A percentile compares a stretch with the other conserved stretches of the same genome.
These are phyloP conservation scores for Petrolisthes manimaculis DNA, from an alignment of 2,888 invertebrate species.

Conservation along the genomic window DNA sequence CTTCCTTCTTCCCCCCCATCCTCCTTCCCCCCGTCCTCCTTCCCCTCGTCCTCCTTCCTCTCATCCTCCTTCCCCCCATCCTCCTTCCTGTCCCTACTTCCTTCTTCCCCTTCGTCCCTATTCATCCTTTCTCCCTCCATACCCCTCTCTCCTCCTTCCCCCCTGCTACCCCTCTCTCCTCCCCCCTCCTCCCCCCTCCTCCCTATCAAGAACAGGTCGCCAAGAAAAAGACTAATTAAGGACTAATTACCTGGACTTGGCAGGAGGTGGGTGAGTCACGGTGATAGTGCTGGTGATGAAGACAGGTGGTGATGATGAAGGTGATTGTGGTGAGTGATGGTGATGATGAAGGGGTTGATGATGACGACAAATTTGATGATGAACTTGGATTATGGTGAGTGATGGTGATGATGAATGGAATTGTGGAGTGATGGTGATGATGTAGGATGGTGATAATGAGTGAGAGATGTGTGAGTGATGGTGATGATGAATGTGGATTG, in stretches of 20 bases:
- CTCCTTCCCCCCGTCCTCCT: background rate
- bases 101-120: background rate
- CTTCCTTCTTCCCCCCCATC: background rate
- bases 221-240: slow-evolving; percentile 30
- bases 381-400: background rate
- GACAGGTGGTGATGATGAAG: background rate
- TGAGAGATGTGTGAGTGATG: background rate
- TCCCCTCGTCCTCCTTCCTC: too few relatives aligned
- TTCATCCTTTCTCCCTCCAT: background rate
- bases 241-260: slow-evolving; percentile 13
- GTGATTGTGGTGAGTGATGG: background rate
- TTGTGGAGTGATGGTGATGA: background rate
- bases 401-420: background rate
- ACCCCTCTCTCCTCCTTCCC: background rate
- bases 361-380: background rate
- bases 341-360: background rate
- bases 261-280: slow-evolving; percentile 17
- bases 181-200: background rate
- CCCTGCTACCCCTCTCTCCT: background rate
- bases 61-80: background rate
- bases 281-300: background rate
- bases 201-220: slow-evolving; percentile 11
- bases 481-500: background rate
- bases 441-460: background rate
- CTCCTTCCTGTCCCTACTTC: background rate